Conservation (phyloP, 2,797 vertebrate species). For the Lithobates sylvaticus region DNA sequence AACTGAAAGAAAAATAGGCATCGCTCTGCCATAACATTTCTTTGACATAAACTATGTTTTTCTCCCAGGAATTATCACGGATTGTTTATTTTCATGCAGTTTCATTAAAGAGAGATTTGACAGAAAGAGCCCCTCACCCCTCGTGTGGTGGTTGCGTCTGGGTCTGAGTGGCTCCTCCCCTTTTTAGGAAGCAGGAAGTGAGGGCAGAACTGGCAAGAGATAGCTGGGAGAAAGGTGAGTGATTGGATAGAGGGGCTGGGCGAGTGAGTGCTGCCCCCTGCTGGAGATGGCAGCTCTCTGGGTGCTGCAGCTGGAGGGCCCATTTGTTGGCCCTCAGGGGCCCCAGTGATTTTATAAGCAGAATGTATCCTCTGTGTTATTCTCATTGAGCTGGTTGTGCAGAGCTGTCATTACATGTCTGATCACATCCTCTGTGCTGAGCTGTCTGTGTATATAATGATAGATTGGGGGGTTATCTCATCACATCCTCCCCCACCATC, state of each 20-base stretch:
- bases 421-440: too few relatives aligned
- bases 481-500: too few relatives aligned
- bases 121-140: background rate
- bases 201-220: background rate
- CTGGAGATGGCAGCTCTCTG: background rate
- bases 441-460: too few relatives aligned
- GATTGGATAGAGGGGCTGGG: background rate
- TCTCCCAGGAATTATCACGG: too few relatives aligned
- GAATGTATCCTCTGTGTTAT: too few relatives aligned
- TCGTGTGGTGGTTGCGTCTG: background rate
- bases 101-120: too few relatives aligned
- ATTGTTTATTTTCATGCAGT: too few relatives aligned
- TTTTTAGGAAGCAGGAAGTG: constrained; percentile 41
- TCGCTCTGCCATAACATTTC: too few relatives aligned
- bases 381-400: too few relatives aligned
- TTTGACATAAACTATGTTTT: background rate
- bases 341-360: background rate
- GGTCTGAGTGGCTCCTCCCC: background rate
- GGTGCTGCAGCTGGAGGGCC: background rate
- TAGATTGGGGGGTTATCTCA: too few relatives aligned
- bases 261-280: constrained; percentile 8
- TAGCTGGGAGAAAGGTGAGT: constrained; percentile 46
- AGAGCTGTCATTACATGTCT: too few relatives aligned
- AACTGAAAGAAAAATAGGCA: too few relatives aligned
- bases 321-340: background rate